Conservation (phyloP, 2,113 vertebrate species). For the Meriones unguiculatus region DNA sequence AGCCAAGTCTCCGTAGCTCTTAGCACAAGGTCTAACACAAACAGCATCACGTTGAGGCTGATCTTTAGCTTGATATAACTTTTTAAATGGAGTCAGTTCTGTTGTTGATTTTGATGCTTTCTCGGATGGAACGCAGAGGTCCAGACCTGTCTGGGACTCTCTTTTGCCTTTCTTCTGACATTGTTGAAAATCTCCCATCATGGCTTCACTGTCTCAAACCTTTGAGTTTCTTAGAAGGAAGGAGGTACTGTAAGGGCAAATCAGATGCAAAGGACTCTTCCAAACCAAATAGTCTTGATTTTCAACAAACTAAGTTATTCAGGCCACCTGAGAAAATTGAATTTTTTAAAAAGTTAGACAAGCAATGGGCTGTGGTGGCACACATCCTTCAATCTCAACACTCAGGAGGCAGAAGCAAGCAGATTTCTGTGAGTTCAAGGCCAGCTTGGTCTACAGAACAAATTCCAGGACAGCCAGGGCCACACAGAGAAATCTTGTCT, state of each 20-base stretch:
- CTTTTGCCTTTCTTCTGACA: background rate
- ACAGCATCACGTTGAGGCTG: background rate
- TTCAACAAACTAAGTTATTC: slow-evolving; percentile 49
- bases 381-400: background rate
- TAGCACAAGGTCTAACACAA: background rate
- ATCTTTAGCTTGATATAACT: background rate
- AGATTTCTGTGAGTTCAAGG: background rate
- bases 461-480: background rate
- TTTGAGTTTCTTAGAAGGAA: background rate
- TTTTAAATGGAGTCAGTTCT: background rate
- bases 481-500: background rate
- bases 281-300: slow-evolving; percentile 3
- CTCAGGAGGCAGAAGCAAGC: background rate
- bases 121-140: background rate
- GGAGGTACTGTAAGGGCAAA: background rate
- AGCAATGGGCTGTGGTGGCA: background rate
- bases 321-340: slow-evolving; percentile 20
- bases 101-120: background rate
- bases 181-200: background rate
- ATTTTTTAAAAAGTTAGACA: background rate
- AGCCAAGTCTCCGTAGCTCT: background rate
- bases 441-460: background rate
- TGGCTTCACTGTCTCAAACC: slow-evolving; percentile 22
- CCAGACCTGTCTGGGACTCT: background rate
- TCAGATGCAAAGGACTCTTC: background rate